Base-by-base conservation (phyloP, 2,113 vertebrate genomes). In the Craseonycteris thonglongyai region DNA sequence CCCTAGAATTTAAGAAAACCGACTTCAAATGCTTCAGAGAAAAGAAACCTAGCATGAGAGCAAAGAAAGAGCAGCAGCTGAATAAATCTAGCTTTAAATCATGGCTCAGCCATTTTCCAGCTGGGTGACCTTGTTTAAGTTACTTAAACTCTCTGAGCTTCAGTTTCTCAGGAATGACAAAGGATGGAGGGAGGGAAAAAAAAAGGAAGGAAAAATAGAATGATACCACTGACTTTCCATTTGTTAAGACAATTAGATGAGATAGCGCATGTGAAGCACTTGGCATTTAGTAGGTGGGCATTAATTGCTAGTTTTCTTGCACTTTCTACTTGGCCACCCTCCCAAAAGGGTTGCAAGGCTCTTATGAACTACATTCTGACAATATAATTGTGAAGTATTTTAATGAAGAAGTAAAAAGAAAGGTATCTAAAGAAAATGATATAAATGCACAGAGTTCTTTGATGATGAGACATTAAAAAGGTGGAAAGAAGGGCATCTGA, bases 341-440 rank as follows among this genome's bases (percentile, higher is more conserved):
- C 40, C 28, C 51, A 45, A 66, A 88, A 86, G 42, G 35, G 14
- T 51, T 82, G 38, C 82, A 76, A 90, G 56, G 5, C 59, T 59
- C 28, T 56, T 58, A 58, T 28, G 54, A 95, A 90, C 54, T 49
- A 90, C 95, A 93, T 90, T 88, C 54, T 92, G 74, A 59, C 38
- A 74, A 58, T 33, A 28, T 19, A 63, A 68, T 63, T 56, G 51
- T 69, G 59, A 85, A 45, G 56, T 65, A 24, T 75, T 74, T 74
- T 84, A 88, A 66, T 47, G 54, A 95, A 66, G 49, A 92, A 51
- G 33, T 83, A 45, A 79, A 86, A 94, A 75, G 72, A 84, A 35
- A 75, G 22, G 12, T 59, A 76, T 49, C 45, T 42, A 74, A 88
- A 84, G 71, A 72, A 85, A 95, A n/a, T 68, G 28, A 88, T 74